A percentile compares a stretch with the other conserved stretches of the same genome.
Conservation (phyloP, 2,113 vertebrate species). For the Otus sunia region DNA sequence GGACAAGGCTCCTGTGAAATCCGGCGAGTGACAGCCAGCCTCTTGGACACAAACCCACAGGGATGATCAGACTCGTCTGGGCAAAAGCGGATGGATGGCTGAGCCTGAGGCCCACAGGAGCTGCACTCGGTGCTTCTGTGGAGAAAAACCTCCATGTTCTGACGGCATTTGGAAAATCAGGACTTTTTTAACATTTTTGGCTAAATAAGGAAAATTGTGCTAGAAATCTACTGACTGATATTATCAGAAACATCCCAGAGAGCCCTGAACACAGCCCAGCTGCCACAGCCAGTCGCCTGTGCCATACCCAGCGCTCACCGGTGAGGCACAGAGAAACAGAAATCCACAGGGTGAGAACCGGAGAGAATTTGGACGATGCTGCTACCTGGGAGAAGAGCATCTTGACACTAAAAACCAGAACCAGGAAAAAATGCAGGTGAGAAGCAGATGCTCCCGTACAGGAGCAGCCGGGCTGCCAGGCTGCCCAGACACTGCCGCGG, state of each 20-base stretch:
- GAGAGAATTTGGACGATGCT: not conserved
- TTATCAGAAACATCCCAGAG: not conserved
- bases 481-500: fast-evolving
- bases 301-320: not conserved
- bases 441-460: not conserved
- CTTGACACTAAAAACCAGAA: not conserved
- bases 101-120: fast-evolving
- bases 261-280: not conserved
- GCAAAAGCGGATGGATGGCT: not conserved
- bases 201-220: not conserved
- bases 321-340: not conserved
- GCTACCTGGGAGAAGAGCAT: not conserved
- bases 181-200: not conserved
- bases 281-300: not conserved
- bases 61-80: not conserved
- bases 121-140: fast-evolving
- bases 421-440: not conserved
- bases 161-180: fast-evolving
- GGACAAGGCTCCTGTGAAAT: not conserved
- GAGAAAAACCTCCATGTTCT: not conserved
- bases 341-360: not conserved
- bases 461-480: not conserved
- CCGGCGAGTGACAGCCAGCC: not conserved
- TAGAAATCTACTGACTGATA: not conserved
- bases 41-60: not conserved